Evolutionary conservation across 2,797 vertebrate species (phyloP).

Genomic region (Ctenosaura bakeri): DNA sequence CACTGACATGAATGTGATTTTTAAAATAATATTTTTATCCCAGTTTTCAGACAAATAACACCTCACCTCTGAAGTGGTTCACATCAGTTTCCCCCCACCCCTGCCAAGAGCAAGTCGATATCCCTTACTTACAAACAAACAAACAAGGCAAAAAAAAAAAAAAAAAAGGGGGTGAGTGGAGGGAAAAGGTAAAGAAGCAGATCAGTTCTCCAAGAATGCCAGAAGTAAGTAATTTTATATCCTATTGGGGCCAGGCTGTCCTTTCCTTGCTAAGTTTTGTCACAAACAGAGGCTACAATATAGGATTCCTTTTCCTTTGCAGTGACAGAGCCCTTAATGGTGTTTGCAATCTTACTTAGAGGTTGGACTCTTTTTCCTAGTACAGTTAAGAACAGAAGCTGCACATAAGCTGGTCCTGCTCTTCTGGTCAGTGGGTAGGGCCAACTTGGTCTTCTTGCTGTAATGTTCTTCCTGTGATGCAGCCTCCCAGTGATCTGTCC

Average conservation of each 20-base stretch:
- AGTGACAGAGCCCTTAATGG: neutral
- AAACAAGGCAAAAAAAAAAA: neutral
- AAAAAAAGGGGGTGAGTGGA: neutral
- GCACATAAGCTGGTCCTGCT: neutral
- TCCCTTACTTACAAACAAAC: neutral
- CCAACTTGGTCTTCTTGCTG: neutral
- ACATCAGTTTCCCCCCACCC: neutral
- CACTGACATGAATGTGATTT: neutral
- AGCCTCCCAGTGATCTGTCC: neutral
- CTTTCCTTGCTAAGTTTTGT: neutral
- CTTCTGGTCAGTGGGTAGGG: neutral
- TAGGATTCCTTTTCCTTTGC: neutral
- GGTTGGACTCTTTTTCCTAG: neutral
- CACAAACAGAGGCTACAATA: neutral
- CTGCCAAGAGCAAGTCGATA: neutral
- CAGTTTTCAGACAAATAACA: neutral
- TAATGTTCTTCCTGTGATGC: neutral
- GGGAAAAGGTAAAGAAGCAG: neutral
- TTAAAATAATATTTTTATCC: slow-evolving; percentile 19
- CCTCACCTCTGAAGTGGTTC: neutral
- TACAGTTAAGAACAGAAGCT: neutral
- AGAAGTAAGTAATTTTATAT: neutral
- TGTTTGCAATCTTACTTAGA: neutral
- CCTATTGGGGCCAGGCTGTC: neutral
- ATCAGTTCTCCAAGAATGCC: neutral